Base-by-base conservation (phyloP, 1,140 invertebrate species). In the Cydia amplana region DNA sequence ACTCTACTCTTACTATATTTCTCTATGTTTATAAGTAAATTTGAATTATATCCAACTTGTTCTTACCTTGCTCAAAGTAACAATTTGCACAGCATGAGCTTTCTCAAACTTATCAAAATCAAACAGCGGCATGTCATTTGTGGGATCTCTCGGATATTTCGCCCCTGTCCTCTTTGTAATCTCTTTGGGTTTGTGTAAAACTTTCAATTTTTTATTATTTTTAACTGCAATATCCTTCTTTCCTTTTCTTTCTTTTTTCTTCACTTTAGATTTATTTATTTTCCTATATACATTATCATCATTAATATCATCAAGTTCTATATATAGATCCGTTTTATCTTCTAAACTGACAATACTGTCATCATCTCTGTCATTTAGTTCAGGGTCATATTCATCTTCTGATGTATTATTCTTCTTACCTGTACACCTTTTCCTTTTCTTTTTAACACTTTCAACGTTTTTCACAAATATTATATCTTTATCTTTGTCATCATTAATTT, bases 31-130 rank as follows among this genome's bases (percentile, higher is more conserved):
- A n/a, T n/a, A n/a, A n/a, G n/a, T n/a, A n/a, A n/a, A n/a, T n/a
- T n/a, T n/a, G n/a, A n/a, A n/a, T n/a, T n/a, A n/a, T n/a, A n/a
- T n/a, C n/a, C n/a, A n/a, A n/a, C n/a, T n/a, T n/a, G 18, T 20
- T 60, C 55, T 60, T 60, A 60, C 55, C 55, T 60, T 60, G 9
- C 18, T 60, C 10, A 60, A 60, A 23, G 55, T 60, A 10, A 60
- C 55, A 60, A 60, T 23, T 23, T 60, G 55, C 10, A 60, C 55
- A 0, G 20, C 55, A 12, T n/a, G n/a, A 2, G 20, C 1, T 10
- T 60, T 60, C 20, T 60, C 55, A 23, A 60, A 60, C 55, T 60
- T 60, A 2, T 60, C 55, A 23, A 60, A 60, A 60, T 60, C 55
- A 12, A 60, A 60, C 55, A 60, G 55, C 3, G 55, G 55, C 55